These are phyloP conservation scores for Stenodera caucasica DNA, from an alignment of 2,888 invertebrate species.

Conservation along the genomic window DNA sequence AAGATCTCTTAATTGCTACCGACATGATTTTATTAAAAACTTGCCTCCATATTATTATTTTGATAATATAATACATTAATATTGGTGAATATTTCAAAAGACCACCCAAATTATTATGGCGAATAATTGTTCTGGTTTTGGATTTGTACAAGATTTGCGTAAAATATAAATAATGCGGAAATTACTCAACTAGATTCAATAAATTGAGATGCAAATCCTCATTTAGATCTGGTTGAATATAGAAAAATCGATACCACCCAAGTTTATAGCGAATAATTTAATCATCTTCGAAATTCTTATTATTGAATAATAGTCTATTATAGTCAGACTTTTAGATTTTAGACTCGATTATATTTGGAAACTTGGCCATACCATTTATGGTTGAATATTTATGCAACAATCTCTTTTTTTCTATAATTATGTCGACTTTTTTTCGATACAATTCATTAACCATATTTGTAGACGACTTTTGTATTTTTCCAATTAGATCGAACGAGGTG, in stretches of 20 bases:
- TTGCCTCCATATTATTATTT: not conserved
- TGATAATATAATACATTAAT: not conserved
- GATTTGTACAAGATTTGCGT: too few species aligned
- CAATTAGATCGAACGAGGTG: not conserved
- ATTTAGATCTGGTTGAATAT: not conserved
- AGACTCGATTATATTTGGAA: not conserved
- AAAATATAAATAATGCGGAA: not conserved
- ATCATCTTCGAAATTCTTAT: not conserved
- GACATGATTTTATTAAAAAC: not conserved
- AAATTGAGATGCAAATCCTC: not conserved
- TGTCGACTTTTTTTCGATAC: too few species aligned
- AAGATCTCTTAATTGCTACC: not conserved
- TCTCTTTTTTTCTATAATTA: conserved; percentile 3
- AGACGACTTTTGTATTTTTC: not conserved
- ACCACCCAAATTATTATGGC: not conserved
- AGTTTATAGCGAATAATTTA: not conserved
- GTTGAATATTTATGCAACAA: not conserved
- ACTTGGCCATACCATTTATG: conserved; percentile 2
- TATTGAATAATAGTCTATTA: not conserved
- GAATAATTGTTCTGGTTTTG: not conserved
- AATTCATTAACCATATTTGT: conserved; percentile 4
- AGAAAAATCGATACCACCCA: not conserved
- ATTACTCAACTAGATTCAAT: not conserved
- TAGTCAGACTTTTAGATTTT: not conserved
- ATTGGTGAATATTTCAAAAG: not conserved